phyloP scores from a whole-genome alignment of 2,113 vertebrate genomes.

The Protobothrops mucrosquamatus region DNA sequence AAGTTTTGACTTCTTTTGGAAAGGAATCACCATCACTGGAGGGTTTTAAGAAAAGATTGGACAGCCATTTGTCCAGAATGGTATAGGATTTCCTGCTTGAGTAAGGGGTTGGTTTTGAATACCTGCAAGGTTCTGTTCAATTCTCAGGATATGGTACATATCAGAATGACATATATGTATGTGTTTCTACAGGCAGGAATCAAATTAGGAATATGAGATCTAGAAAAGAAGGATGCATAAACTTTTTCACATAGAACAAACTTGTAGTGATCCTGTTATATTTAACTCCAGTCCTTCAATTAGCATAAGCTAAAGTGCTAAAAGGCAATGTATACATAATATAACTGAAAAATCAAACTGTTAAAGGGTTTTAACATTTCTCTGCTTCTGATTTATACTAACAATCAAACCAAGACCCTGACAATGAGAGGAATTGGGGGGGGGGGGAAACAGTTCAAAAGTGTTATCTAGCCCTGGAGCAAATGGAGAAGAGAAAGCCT shows the following conservation, averaged over 20 bases:
- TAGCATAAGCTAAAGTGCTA: background rate
- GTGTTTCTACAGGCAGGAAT: background rate
- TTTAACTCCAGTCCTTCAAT: background rate
- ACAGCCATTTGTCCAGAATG: background rate
- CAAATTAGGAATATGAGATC: background rate
- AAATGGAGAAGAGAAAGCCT: background rate
- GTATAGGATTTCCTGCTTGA: background rate
- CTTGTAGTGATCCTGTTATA: background rate
- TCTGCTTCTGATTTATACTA: background rate
- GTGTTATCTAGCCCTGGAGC: background rate
- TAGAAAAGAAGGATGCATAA: background rate
- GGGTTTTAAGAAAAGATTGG: background rate
- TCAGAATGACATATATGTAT: background rate
- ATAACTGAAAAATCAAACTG: background rate
- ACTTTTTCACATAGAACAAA: background rate
- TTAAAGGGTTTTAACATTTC: slow-evolving; percentile 7
- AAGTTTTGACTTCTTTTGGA: slow-evolving; percentile 10
- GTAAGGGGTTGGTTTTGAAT: background rate
- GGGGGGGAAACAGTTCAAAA: background rate
- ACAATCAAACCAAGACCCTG: background rate
- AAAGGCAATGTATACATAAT: background rate
- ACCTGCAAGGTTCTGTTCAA: background rate
- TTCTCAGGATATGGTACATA: background rate
- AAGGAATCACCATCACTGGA: background rate
- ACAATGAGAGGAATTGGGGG: background rate